Conservation (phyloP, 2,888 invertebrate genomes). For the Pyrocoelia pectoralis region DNA sequence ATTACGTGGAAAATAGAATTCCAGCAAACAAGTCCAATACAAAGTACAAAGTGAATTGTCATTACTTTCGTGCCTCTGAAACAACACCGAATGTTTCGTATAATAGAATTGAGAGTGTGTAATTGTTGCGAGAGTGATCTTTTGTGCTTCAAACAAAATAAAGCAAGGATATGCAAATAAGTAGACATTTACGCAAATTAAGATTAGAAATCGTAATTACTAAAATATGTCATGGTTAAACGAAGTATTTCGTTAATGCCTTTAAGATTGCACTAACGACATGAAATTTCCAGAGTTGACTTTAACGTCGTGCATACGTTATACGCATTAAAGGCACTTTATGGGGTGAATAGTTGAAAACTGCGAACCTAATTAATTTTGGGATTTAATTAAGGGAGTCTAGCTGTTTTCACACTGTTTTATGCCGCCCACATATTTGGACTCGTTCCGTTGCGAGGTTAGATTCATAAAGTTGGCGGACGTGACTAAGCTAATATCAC, state of each 20-base stretch:
- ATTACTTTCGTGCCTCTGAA: slow-evolving; percentile 26
- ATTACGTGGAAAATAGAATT: slow-evolving; percentile 23
- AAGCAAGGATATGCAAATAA: slow-evolving; percentile 16
- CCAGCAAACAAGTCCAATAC: slow-evolving; percentile 19
- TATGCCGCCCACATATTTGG: slow-evolving; percentile 40
- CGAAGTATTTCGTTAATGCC: slow-evolving; percentile 24
- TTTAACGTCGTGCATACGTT: slow-evolving; percentile 40
- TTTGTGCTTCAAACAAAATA: slow-evolving; percentile 24
- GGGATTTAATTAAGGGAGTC: slow-evolving; percentile 50
- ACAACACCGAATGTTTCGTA: slow-evolving; percentile 25
- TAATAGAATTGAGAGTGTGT: slow-evolving; percentile 21
- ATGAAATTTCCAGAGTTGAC: slow-evolving; percentile 38
- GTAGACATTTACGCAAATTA: slow-evolving; percentile 20
- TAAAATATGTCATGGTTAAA: slow-evolving; percentile 25
- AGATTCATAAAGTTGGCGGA: slow-evolving; percentile 28
- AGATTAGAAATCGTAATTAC: slow-evolving; percentile 23
- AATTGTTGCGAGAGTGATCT: slow-evolving; percentile 28
- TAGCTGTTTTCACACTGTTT: slow-evolving; percentile 47
- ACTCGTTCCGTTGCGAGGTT: slow-evolving; percentile 33
- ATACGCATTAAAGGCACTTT: slow-evolving; percentile 42
- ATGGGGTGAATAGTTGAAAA: slow-evolving; percentile 48
- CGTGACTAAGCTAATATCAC: slow-evolving; percentile 28
- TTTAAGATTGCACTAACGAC: slow-evolving; percentile 29
- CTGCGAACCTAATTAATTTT: slow-evolving; percentile 51
- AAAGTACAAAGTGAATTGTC: slow-evolving; percentile 26